phyloP scores from a whole-genome alignment of 2,113 vertebrate genomes.

The Parotia lawesii region DNA sequence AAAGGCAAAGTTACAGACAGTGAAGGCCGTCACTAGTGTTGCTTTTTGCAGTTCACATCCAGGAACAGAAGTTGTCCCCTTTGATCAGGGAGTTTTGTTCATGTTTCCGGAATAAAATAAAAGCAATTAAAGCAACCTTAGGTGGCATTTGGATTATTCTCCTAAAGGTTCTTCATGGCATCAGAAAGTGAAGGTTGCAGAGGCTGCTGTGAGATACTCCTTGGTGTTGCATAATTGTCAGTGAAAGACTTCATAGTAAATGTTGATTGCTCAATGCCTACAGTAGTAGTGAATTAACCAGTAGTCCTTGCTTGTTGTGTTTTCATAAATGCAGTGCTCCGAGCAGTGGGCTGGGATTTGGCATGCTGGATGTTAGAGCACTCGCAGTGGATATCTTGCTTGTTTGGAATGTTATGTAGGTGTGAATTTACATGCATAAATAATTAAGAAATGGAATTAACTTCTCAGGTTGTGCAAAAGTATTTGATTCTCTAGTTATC shows the following conservation, averaged over 20 bases:
- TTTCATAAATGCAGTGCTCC: not conserved
- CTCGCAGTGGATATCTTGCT: not conserved
- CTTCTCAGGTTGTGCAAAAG: not conserved
- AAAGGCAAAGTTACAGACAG: not conserved
- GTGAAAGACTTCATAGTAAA: not conserved
- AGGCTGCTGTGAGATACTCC: not conserved
- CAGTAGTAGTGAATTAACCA: not conserved
- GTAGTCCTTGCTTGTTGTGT: not conserved
- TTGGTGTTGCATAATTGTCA: not conserved
- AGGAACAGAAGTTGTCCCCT: not conserved
- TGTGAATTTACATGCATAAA: not conserved
- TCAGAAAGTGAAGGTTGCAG: not conserved
- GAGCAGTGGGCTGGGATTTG: not conserved
- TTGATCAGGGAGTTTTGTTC: not conserved
- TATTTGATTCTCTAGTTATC: not conserved
- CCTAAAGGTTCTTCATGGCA: not conserved
- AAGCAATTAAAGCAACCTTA: not conserved
- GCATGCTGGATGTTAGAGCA: not conserved
- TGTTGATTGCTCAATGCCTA: not conserved
- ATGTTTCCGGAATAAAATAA: not conserved
- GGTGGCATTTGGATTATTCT: not conserved
- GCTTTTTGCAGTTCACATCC: not conserved
- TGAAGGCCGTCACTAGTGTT: not conserved
- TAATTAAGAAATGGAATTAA: not conserved
- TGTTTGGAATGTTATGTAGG: not conserved